Base-by-base conservation (phyloP, 2,888 invertebrate genomes). In the Morpho helenor region DNA sequence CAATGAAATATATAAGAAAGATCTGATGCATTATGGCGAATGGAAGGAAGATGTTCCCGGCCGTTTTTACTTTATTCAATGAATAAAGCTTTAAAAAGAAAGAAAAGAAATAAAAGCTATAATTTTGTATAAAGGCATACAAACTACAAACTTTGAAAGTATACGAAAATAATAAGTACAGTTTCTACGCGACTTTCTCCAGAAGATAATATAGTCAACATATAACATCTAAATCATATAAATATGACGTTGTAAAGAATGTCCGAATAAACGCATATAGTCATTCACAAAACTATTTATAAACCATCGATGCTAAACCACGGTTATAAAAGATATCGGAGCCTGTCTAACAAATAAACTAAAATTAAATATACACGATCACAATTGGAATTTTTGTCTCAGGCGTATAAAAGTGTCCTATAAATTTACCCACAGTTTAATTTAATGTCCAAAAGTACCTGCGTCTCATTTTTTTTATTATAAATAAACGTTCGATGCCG, bases 311-410 rank as follows among this genome's bases (percentile, higher is more conserved):
- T 81, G 83, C 86, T 86, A 85, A 87, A 85, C 84, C 81, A 74
- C 73, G 67, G 70, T 74, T 80, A 80, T 88, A 87, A 87, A 89
- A 84, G 81, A 86, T 82, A 84, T 84, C 84, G 84, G 84, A 83
- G 75, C 75, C 77, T 76, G 77, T 75, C 84, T 87, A 87, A 87
- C 87, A 89, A 88, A 89, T 87, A 90, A 87, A 90, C 84, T 82
- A 87, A 90, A 87, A 89, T 90, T 90, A 89, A 89, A 89, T 90
- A 90, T 88, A 89, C 88, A 89, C 83, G 85, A 82, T 79, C 75
- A 89, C 89, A 90, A 89, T 88, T 87, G 86, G 87, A 88, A 89
- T 88, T 89, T 89, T 89, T 90, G 90, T 90, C 89, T 90, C 89
- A 88, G 82, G 74, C 87, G 75, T 87, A 90, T 90, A 89, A 89